Base-by-base conservation (phyloP, 2,797 vertebrate genomes). In the Gadopsis bispinosus region DNA sequence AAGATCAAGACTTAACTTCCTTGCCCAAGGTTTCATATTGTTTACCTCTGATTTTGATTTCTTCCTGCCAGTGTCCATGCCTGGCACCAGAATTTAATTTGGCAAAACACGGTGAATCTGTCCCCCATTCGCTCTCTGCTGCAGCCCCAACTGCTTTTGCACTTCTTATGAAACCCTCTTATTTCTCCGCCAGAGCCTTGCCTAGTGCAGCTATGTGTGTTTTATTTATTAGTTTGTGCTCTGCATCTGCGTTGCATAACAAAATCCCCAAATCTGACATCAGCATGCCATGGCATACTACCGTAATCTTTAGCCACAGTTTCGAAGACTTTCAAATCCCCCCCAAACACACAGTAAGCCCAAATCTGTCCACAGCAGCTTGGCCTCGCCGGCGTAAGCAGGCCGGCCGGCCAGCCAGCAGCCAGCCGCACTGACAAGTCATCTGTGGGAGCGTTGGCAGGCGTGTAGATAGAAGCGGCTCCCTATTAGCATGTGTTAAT, bases 401-500 rank as follows among this genome's bases (percentile, higher is more conserved):
- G 56, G 66, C 60, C 31, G 56, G 62, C 45, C 29, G 55, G 55
- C 64, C 80, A 39, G 63, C 54, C 83, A 59, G 70, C 69, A 73
- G 79, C 67, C 83, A 39, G 79, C 53, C 70, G 6, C 79, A 8
- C 72, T 17, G 60, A 66, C 55, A 53, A 66, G 64, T 85, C 75
- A 70, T 87, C 81, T 79, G 79, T 35, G 81, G 80, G 67, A 82
- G 60, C 68, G 51, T 86, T 88, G 89, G 89, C 88, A 84, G 60
- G 76, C 48, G 20, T 54, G 13, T 0, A 65, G 87, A 91, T 72
- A 61, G 85, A 82, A 74, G 72, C 76, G 4, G 77, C 83, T 88
- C 79, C 73, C 77, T 73, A 90, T 92, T 93, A 93, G 90, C 88
- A 85, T 87, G 89, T 73, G 90, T 79, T 93, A 93, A 93, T 86